Evolutionary conservation across 2,797 vertebrate species (phyloP), one percentile per base, ranked within the genome.

Genomic region (Malacoctenus gilli): DNA sequence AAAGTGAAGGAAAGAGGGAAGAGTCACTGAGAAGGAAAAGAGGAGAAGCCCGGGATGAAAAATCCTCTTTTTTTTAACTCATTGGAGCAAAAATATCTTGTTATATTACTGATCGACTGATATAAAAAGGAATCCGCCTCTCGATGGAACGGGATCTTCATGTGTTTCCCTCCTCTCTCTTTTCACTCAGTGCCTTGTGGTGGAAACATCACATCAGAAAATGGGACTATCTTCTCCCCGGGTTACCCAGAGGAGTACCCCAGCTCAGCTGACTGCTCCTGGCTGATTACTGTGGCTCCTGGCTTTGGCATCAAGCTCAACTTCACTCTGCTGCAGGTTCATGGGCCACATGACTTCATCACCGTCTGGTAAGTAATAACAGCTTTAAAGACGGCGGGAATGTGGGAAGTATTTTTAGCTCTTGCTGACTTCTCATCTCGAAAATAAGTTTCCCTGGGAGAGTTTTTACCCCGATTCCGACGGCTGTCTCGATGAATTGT

Each of bases 221-320:
- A 98, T 2, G 97, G 97, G 23, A 96, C 96, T 0, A 89, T 99
- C 73, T 99, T 98, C 83, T 99, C 97, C 7, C 97, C 97, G 0
- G 94, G 94, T 14, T 99, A 96, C 82, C 97, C 97, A 53, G 95
- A 91, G 58, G 96, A 95, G 30, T 99, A 98, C 86, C 95, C 95
- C 2, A 94, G 88, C 77, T 95, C 95, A 23, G 93, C 94, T 65
- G 97, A 99, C 83, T 99, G 97, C 82, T 89, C 87, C 14, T 99
- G 97, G 97, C 88, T 97, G 4, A 93, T 99, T 66, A 94, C 94
- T 0, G 95, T 98, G 50, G 92, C 94, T 0, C 86, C 91, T 5
- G 96, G 97, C 1, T 93, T 95, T 0, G 97, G 97, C 4, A 86
- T 99, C 81, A 93, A 81, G 41, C 91, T 99, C 61, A 99, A 98